A percentile compares a stretch with the other conserved stretches of the same genome.
phyloP scores from a whole-genome alignment of 2,113 vertebrate genomes.

The Pollachius pollachius region DNA sequence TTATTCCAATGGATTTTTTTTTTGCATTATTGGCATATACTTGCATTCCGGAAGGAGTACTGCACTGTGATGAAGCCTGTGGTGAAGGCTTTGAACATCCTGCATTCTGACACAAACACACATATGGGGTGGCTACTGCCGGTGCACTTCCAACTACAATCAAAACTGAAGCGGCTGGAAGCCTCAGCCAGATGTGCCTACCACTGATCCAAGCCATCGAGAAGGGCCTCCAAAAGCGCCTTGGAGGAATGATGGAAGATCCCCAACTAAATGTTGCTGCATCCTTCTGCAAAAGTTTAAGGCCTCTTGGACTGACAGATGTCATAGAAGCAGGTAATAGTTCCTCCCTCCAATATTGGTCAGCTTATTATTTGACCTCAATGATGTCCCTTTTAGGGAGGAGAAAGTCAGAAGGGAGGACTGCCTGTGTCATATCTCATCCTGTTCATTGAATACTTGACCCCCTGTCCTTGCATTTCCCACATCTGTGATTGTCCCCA shows the following conservation, averaged over 20 bases:
- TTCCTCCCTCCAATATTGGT: neutral
- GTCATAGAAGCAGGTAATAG: neutral
- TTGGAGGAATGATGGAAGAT: slow-evolving; percentile 21
- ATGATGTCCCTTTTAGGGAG: too few species aligned
- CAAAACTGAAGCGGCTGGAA: slow-evolving; percentile 23
- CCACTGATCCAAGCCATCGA: slow-evolving; percentile 11
- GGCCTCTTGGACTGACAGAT: neutral
- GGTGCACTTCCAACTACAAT: slow-evolving; percentile 13
- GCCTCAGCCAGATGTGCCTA: slow-evolving; percentile 4
- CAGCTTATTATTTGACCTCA: too few species aligned
- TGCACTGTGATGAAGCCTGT: slow-evolving; percentile 16
- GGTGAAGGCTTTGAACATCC: slow-evolving; percentile 16
- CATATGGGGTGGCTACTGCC: slow-evolving; percentile 22
- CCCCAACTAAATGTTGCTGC: neutral
- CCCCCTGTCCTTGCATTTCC: too few species aligned
- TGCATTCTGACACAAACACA: slow-evolving; percentile 21
- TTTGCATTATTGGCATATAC: slow-evolving; percentile 5
- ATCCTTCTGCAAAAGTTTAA: neutral
- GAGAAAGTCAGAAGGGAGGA: too few species aligned
- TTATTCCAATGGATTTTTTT: too few species aligned
- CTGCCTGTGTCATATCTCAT: too few species aligned
- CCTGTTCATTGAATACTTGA: too few species aligned
- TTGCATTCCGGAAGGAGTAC: slow-evolving; percentile 9
- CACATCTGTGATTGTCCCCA: too few species aligned
- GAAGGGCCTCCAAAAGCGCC: slow-evolving; percentile 18